Evolutionary conservation across 1,140 invertebrate species (phyloP), one percentile per base, ranked within the genome.

Genomic region (Harlomillsia oculata): DNA sequence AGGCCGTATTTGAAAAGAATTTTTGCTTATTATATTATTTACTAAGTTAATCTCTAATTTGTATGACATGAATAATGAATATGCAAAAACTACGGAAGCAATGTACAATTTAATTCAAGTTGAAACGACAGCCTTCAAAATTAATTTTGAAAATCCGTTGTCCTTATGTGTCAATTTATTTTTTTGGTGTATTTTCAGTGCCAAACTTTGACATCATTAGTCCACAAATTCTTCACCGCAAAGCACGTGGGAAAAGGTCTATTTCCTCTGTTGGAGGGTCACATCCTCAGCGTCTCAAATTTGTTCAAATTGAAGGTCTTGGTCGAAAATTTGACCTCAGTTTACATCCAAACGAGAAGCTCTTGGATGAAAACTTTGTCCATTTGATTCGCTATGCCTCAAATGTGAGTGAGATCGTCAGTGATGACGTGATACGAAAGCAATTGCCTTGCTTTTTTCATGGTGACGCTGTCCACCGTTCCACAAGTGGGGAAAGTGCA

Each of bases 181-280:
- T 28, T 43, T 43, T 5, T 41, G 26, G 36, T 48, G 6, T 37
- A 23, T 41, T 49, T 53, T 3, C 51, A 54, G 59, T 61, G 59
- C 59, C 59, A 61, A 61, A 55, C 43, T 51, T 62, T 41, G 60
- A 62, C 45, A 50, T 62, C 21, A 58, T 56, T 9, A 57, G 44
- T 18, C 54, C 60, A 36, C 26, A 53, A 61, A 16, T 58, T 53
- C 37, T 37, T 37, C 40, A 49, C 52, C 45, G 45, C 23, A 40
- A 49, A 44, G 26, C 16, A 30, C 30, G 44, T 18, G 20, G 51
- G 16, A 59, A 52, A 53, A 50, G 48, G 28, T 51, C 34, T 44
- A 50, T 36, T 11, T 5, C 40, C 36, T 16, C 26, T 30, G 32
- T 28, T 8, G 25, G 29, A 5, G 25, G n/a, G 3, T 14, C 23